Conservation (phyloP, 2,797 vertebrate genomes). For the Sphenodon punctatus region DNA sequence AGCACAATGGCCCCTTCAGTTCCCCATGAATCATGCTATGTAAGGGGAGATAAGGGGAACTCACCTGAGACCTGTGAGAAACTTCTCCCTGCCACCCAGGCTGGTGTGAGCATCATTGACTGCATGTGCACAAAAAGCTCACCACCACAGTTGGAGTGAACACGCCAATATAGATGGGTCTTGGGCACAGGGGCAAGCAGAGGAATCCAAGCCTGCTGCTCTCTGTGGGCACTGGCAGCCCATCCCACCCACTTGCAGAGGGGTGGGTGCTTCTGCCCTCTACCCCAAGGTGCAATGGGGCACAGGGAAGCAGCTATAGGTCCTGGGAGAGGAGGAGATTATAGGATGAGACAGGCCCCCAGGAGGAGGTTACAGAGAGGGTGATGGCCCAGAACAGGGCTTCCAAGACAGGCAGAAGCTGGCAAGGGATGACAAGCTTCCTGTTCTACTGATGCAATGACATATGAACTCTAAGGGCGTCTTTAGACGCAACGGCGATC, state of each 20-base stretch:
- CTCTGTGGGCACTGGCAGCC: not conserved
- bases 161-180: not conserved
- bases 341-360: no score
- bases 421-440: no score
- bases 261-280: no score
- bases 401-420: no score
- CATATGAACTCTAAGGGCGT: no score
- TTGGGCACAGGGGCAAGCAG: not conserved
- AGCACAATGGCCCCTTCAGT: conserved; percentile 7
- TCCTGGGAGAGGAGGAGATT: no score
- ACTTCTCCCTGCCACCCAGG: not conserved
- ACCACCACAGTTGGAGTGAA: not conserved
- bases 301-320: no score
- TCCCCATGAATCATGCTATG: not conserved
- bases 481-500: no score
- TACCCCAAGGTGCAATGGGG: no score
- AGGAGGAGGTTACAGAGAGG: no score
- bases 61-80: conserved; percentile 4
- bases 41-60: not conserved
- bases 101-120: not conserved
- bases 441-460: no score
- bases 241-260: not conserved
- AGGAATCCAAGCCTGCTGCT: not conserved
- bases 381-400: no score
- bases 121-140: not conserved